Evolutionary conservation across 2,888 invertebrate genomes (phyloP), one percentile per base, ranked within the genome.

Genomic region (Subacronicta megacephala): DNA sequence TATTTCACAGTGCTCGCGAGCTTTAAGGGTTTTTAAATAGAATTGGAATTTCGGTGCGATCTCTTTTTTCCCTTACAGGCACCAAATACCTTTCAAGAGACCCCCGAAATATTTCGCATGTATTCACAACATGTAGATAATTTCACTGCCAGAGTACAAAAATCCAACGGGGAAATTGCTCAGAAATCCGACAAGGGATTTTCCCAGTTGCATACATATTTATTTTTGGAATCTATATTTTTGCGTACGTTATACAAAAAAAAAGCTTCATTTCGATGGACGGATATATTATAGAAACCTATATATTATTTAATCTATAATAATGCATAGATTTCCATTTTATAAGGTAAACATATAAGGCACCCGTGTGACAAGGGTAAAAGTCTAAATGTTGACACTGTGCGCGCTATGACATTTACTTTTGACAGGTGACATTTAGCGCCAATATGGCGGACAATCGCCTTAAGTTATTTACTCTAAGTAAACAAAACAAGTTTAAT

Each of bases 361-460:
- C 46, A 35, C 15, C 52, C 38, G 37, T 38, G 41, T 81, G 82
- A 82, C 72, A 78, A 78, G 83, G 82, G 81, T 82, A 72, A 61
- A 74, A 77, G 54, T 76, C 72, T 64, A 56, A 72, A 70, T 60
- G 75, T 67, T 75, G 80, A 77, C 80, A 72, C 50, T 52, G 52
- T 20, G 42, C 37, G 69, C 52, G 57, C 52, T 47, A 64, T 77
- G 78, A 69, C 75, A 72, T 62, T 72, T 56, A 62, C 38, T 63
- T 76, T 74, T 82, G 81, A 83, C 81, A 83, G 61, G 49, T 80
- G 80, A 78, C 77, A 75, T 66, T 60, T 50, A 47, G 59, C 59
- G 70, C 69, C 77, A 79, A 78, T 62, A 78, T 75, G 63, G 68
- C 67, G 57, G 52, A 6, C 52, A 58, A 63, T 56, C 9, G 20